These are phyloP conservation scores for Graptemys geographica DNA, from an alignment of 2,797 vertebrate genomes.

Conservation along the genomic window DNA sequence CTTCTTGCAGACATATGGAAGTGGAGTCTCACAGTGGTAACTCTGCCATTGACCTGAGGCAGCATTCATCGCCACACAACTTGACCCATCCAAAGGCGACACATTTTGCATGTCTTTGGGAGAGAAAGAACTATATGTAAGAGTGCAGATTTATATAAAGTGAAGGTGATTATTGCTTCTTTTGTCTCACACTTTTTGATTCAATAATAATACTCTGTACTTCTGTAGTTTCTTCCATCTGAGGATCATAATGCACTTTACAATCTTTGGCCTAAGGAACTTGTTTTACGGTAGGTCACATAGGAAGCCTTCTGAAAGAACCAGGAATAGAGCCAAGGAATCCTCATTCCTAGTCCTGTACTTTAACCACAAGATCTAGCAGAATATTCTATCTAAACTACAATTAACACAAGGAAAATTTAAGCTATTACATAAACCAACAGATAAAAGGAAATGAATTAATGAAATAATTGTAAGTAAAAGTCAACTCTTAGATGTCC, in stretches of 20 bases:
- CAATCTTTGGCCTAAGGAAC: neutral
- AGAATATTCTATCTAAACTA: slow-evolving; percentile 65
- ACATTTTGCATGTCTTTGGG: slow-evolving; percentile 77
- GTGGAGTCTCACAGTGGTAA: slow-evolving; percentile 81
- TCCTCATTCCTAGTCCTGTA: neutral
- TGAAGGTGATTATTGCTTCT: neutral
- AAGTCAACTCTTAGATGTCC: neutral
- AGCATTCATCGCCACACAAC: slow-evolving; percentile 88
- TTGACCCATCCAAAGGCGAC: slow-evolving; percentile 77
- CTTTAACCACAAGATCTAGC: slow-evolving; percentile 51
- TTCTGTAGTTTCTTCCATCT: neutral
- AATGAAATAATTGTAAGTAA: too few species aligned
- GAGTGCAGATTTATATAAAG: neutral
- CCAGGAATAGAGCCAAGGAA: slow-evolving; percentile 31
- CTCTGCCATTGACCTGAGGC: slow-evolving; percentile 82
- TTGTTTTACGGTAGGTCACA: neutral
- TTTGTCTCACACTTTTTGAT: neutral
- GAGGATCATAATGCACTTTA: neutral
- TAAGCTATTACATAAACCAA: neutral
- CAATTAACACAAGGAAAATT: neutral
- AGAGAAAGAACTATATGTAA: neutral
- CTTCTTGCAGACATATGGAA: slow-evolving; percentile 95
- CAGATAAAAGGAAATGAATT: neutral
- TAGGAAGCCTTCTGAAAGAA: neutral
- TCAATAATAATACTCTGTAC: neutral